A percentile compares a stretch with the other conserved stretches of the same genome.
These are phyloP conservation scores for Muraenolepis orangiensis DNA, from an alignment of 2,797 vertebrate genomes.

Conservation along the genomic window DNA sequence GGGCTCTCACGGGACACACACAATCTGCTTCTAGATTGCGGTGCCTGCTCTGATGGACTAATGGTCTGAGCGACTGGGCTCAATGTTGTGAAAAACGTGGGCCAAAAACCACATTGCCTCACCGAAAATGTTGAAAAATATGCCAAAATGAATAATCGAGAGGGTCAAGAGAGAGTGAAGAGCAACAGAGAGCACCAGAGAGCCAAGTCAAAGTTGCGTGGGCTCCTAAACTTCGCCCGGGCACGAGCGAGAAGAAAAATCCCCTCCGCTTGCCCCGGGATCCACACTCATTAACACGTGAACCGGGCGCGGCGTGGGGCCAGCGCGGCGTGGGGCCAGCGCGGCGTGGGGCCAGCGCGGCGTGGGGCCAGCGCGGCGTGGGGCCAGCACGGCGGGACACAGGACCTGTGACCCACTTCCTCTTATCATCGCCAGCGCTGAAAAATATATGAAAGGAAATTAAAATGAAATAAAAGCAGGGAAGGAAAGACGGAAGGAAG, in stretches of 20 bases:
- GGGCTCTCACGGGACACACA: no score
- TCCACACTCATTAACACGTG: slow-evolving; percentile 56
- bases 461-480: slow-evolving; percentile 53
- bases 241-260: slow-evolving; percentile 51
- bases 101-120: background rate
- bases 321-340: no score
- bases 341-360: slow-evolving; percentile 57
- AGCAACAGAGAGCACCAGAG: no score
- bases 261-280: slow-evolving; percentile 49
- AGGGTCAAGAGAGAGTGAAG: background rate
- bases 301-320: slow-evolving; percentile 54
- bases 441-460: slow-evolving; percentile 58
- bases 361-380: slow-evolving; percentile 51
- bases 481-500: no score
- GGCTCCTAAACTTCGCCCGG: slow-evolving; percentile 26
- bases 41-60: no score
- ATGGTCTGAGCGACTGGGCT: no score
- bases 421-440: slow-evolving; percentile 55
- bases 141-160: background rate
- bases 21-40: no score
- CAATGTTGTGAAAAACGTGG: no score
- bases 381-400: slow-evolving; percentile 54
- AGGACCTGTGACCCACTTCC: slow-evolving; percentile 55
- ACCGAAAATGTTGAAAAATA: background rate
- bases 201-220: background rate